Evolutionary conservation across 2,797 vertebrate species (phyloP), one percentile per base, ranked within the genome.

Genomic region (Syndactyla subalaris): DNA sequence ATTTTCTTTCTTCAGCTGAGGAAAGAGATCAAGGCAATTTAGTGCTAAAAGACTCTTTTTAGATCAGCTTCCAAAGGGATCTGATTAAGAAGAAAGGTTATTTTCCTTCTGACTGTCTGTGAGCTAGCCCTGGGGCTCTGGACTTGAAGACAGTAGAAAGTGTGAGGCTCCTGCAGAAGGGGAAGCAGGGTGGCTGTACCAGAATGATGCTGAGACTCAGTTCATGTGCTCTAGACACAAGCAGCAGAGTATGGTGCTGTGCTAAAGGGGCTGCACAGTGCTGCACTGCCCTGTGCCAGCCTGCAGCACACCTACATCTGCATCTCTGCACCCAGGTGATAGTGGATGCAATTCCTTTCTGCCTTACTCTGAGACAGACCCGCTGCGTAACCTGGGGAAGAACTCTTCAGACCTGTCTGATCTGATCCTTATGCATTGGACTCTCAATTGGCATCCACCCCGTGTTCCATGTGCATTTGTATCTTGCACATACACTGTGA

Each of bases 21-120:
- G 83, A 91, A 62, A 92, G 41, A 76, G 46, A 90, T 85, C 74
- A 89, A 89, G 84, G 63, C 51, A 87, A 76, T 58, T 77, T 73
- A 45, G 36, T 73, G 19, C 78, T 74, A 52, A 77, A 89, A 87
- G 39, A 12, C 68, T 77, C 20, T 65, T 70, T 61, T 66, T 48
- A 83, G 51, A 58, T 48, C 36, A 67, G 34, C 54, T 85, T 79
- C 63, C 80, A 32, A 85, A 89, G 58, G 34, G 29, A 87, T 76
- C 38, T 80, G 63, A 71, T 95, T 49, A 82, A 89, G 68, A 58
- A 71, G 27, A 89, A 87, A 89, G 15, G 30, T 80, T 92, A 23
- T 88, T 89, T 85, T 91, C 68, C 57, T 17, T 38, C 58, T 65
- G n/a, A 55, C 36, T 82, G 36, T 82, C 30, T 91, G 29, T 79